phyloP scores from a whole-genome alignment of 2,888 invertebrate genomes.

The Apodemia zela region DNA sequence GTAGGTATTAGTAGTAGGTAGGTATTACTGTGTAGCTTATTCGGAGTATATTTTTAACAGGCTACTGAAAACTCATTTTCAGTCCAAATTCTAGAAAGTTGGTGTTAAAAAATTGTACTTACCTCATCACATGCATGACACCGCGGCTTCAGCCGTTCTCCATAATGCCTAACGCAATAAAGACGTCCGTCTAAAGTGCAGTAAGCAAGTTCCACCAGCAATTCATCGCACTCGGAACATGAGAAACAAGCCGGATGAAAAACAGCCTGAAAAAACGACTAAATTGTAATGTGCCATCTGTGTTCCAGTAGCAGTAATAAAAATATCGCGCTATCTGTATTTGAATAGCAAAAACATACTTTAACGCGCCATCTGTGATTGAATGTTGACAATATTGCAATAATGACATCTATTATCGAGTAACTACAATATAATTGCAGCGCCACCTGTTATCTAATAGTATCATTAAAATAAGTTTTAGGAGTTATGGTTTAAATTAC shows the following conservation, averaged over 20 bases:
- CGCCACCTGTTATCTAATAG: background rate
- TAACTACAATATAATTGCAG: background rate
- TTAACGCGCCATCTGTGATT: background rate
- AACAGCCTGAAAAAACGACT: conserved; percentile 61
- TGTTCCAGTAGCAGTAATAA: background rate
- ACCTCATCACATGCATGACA: conserved; percentile 99
- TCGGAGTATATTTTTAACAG: no score
- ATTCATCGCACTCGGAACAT: conserved; percentile 93
- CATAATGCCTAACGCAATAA: conserved; percentile 97
- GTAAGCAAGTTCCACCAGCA: conserved; percentile 97
- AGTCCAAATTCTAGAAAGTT: background rate
- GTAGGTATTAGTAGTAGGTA: no score
- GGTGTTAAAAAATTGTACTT: conserved; percentile 51
- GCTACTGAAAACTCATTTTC: background rate
- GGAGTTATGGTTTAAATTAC: no score
- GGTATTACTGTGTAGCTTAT: background rate
- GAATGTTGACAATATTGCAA: background rate
- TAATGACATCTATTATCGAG: conserved; percentile 24
- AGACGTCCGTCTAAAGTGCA: conserved; percentile 93
- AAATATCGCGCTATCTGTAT: background rate
- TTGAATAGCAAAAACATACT: background rate
- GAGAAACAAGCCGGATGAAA: conserved; percentile 98
- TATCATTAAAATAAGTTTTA: background rate
- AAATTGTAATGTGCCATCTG: background rate
- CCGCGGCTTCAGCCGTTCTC: conserved; percentile 96